Conservation (phyloP, 2,888 invertebrate genomes). For the Xestia ashworthii region DNA sequence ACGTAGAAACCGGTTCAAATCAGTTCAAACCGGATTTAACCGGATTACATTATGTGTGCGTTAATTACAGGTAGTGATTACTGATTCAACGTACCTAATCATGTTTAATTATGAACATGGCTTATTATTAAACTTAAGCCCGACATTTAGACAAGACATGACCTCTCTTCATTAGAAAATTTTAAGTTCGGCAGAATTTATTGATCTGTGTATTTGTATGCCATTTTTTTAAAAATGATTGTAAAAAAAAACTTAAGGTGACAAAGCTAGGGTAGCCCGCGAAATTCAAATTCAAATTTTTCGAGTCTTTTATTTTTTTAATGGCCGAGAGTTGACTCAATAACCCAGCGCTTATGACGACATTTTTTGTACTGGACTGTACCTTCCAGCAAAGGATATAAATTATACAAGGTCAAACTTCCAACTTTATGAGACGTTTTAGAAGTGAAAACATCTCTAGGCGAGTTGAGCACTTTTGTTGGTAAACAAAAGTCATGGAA, state of each 20-base stretch:
- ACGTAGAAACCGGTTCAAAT: slow-evolving; percentile 16
- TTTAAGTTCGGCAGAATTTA: too few species aligned
- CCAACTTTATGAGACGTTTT: background rate
- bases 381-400: background rate
- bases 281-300: too few species aligned
- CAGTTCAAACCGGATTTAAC: slow-evolving; percentile 8
- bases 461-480: too few species aligned
- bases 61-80: slow-evolving; percentile 22
- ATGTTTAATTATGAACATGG: background rate
- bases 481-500: too few species aligned
- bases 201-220: too few species aligned
- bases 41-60: slow-evolving; percentile 17
- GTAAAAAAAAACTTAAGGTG: too few species aligned
- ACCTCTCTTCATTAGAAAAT: too few species aligned
- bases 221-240: too few species aligned
- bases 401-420: background rate
- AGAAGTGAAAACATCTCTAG: too few species aligned
- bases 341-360: background rate
- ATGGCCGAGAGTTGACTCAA: background rate
- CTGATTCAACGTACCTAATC: slow-evolving; percentile 4
- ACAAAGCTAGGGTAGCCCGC: too few species aligned
- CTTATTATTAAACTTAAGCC: background rate
- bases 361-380: background rate
- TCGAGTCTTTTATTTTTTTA: too few species aligned
- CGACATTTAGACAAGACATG: too few species aligned